Conservation (phyloP, 2,113 vertebrate species). For the Tyto alba region DNA sequence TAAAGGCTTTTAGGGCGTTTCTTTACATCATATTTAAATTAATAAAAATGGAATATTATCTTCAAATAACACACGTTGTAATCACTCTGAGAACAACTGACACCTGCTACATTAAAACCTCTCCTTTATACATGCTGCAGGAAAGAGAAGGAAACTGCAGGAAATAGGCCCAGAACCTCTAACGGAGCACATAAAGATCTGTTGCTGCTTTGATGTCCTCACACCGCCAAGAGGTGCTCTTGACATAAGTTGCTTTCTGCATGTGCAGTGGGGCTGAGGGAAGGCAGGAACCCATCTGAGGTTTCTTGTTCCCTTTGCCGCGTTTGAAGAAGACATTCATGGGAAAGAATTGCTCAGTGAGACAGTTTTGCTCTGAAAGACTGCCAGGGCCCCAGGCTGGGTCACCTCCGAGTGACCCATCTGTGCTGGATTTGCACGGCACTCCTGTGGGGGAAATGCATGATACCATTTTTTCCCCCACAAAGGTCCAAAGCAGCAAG, state of each 20-base stretch:
- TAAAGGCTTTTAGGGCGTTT: neutral
- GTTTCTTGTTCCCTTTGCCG: neutral
- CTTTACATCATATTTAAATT: neutral
- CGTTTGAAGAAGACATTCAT: neutral
- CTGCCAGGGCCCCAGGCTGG: neutral
- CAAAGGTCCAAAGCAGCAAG: neutral
- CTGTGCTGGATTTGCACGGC: neutral
- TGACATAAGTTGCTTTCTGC: neutral
- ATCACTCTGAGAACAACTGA: neutral
- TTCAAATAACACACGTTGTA: neutral
- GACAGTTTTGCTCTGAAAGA: neutral
- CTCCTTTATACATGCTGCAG: neutral
- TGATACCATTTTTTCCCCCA: neutral
- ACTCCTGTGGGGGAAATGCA: neutral
- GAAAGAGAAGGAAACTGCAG: neutral
- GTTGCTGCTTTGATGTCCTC: neutral
- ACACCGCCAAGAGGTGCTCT: slow-evolving; percentile 49
- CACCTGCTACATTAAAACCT: neutral
- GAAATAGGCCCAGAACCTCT: neutral
- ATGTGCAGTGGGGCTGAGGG: neutral
- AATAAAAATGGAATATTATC: neutral
- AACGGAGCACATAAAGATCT: neutral
- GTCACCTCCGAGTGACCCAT: accelerated
- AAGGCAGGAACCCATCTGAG: neutral
- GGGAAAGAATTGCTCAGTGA: neutral